phyloP scores from a whole-genome alignment of 1,140 invertebrate species.

The Leptinotarsa undecemlineata region DNA sequence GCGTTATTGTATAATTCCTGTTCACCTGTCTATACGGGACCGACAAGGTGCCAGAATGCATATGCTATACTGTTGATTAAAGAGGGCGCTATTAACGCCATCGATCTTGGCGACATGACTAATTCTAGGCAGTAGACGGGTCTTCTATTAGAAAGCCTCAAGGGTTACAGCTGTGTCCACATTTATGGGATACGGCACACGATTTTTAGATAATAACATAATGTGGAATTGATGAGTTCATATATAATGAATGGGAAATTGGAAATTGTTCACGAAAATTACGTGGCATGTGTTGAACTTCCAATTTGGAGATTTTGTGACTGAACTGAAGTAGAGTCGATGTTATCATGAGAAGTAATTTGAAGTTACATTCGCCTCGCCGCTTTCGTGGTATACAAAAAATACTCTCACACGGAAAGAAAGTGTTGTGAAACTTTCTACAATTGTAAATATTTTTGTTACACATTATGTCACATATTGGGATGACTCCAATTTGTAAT shows the following conservation, averaged over 20 bases:
- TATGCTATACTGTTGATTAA: conserved; percentile 41
- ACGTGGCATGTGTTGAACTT: no score
- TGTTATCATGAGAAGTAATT: no score
- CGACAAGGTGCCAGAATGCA: conserved; percentile 26
- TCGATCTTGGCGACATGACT: conserved; percentile 44
- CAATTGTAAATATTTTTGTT: no score
- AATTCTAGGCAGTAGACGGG: conserved; percentile 34
- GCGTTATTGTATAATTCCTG: conserved; percentile 21
- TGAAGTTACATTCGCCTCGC: no score
- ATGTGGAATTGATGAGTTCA: neutral
- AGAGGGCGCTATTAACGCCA: conserved; percentile 39
- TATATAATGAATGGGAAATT: neutral
- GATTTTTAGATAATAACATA: conserved; percentile 15
- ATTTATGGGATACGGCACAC: conserved; percentile 30
- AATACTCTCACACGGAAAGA: no score
- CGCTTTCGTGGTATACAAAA: no score
- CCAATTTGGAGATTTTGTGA: no score
- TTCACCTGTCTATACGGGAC: conserved; percentile 25
- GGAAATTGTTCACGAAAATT: neutral
- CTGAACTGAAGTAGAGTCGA: no score
- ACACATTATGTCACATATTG: no score
- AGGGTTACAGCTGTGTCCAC: conserved; percentile 38
- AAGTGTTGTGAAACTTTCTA: no score
- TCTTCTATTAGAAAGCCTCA: conserved; percentile 41
- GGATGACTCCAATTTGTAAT: no score